Evolutionary conservation across 2,797 vertebrate species (phyloP).

Genomic region (Synanceia verrucosa): DNA sequence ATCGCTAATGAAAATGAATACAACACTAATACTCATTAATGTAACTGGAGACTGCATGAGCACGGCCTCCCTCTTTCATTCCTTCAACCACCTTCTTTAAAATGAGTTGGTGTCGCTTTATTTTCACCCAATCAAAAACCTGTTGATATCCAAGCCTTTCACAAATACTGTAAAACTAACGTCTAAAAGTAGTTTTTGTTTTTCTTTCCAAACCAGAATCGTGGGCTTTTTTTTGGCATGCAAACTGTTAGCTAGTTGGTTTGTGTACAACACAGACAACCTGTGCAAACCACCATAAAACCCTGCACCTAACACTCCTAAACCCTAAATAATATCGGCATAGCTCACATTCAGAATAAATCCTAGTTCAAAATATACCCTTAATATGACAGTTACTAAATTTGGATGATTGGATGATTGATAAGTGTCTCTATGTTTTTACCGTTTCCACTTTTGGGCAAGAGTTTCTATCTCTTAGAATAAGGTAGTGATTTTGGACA

Average conservation of each 20-base stretch:
- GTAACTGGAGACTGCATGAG: not conserved
- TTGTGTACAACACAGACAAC: not conserved
- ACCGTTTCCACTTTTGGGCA: not conserved
- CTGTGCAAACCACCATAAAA: too few relatives aligned
- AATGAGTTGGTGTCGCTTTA: not conserved
- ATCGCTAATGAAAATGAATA: not conserved
- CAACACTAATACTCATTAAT: not conserved
- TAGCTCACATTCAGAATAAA: not conserved
- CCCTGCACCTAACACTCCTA: too few relatives aligned
- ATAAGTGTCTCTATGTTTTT: not conserved
- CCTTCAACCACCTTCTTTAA: not conserved
- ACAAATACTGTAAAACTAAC: too few relatives aligned
- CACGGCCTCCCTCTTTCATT: not conserved
- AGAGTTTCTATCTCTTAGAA: not conserved
- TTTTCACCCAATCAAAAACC: not conserved
- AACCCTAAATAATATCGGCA: not conserved
- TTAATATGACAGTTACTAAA: too few relatives aligned
- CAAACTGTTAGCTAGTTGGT: not conserved
- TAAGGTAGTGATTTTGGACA: constrained; percentile 2
- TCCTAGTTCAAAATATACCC: not conserved
- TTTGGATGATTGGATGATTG: too few relatives aligned
- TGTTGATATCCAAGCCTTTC: not conserved
- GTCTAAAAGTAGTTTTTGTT: not conserved
- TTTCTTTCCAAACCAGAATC: not conserved
- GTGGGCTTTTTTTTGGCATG: not conserved